phyloP scores from a whole-genome alignment of 2,888 invertebrate genomes.

The Tachina lurida region DNA sequence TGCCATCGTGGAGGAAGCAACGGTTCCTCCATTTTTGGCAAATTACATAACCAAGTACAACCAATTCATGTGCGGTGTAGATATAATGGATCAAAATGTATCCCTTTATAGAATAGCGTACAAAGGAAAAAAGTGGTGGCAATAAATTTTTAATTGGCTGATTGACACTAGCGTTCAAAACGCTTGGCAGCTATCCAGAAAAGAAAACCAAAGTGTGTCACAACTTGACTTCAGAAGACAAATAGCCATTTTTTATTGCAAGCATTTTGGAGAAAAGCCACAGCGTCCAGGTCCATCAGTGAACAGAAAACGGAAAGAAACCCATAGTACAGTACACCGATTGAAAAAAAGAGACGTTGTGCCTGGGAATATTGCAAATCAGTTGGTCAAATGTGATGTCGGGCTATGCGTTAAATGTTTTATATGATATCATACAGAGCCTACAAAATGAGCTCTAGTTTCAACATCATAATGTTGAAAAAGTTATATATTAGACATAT shows the following conservation, averaged over 20 bases:
- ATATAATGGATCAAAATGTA: slow-evolving; percentile 45
- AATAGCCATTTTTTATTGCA: slow-evolving; percentile 36
- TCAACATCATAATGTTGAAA: too few relatives aligned
- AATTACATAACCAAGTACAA: slow-evolving; percentile 18
- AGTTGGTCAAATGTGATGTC: too few relatives aligned
- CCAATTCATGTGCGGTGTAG: slow-evolving; percentile 45
- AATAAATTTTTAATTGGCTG: slow-evolving; percentile 26
- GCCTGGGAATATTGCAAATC: not conserved
- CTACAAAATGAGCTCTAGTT: not conserved
- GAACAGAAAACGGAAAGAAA: slow-evolving; percentile 14
- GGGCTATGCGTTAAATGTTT: slow-evolving; percentile 17
- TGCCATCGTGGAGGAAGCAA: not conserved
- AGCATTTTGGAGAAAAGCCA: slow-evolving; percentile 13
- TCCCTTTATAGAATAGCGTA: slow-evolving; percentile 25
- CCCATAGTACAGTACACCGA: not conserved
- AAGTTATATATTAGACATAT: too few relatives aligned
- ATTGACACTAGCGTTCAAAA: slow-evolving; percentile 28
- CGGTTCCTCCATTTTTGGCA: not conserved
- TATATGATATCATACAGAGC: not conserved
- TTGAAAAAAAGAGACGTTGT: not conserved
- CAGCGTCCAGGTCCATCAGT: slow-evolving; percentile 1
- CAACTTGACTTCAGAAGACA: slow-evolving; percentile 47
- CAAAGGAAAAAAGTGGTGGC: slow-evolving; percentile 28
- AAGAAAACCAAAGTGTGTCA: slow-evolving; percentile 25
- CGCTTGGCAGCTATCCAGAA: slow-evolving; percentile 9